A percentile compares a stretch with the other conserved stretches of the same genome.
These are phyloP conservation scores for Papilio polytes DNA, from an alignment of 1,140 invertebrate genomes.

Conservation along the genomic window DNA sequence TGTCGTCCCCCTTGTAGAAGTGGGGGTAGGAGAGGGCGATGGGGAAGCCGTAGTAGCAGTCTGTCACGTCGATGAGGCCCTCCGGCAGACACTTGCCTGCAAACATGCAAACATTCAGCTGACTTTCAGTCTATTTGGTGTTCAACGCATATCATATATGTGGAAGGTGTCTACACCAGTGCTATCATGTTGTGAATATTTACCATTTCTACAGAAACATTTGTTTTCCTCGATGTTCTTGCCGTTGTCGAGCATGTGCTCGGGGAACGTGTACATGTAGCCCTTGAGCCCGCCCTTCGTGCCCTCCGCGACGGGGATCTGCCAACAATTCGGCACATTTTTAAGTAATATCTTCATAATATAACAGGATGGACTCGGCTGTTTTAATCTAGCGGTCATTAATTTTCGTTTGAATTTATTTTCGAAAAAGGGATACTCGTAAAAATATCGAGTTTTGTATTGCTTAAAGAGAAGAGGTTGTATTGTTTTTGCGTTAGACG, in stretches of 20 bases:
- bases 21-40: conserved; percentile 95
- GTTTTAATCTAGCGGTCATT: no score
- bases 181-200: not conserved
- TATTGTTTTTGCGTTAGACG: not conserved
- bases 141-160: no score
- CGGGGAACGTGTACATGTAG: conserved; percentile 88
- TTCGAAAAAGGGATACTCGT: no score
- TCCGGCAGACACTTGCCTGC: conserved; percentile 87
- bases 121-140: not conserved
- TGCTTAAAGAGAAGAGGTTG: not conserved
- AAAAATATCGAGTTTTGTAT: not conserved
- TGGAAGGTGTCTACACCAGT: no score
- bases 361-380: no score
- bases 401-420: no score
- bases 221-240: conserved; percentile 88
- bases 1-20: conserved; percentile 90
- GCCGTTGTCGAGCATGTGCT: conserved; percentile 91
- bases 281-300: conserved; percentile 84
- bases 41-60: conserved; percentile 94
- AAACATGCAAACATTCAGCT: conserved; percentile 25
- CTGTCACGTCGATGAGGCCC: conserved; percentile 90
- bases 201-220: conserved; percentile 89
- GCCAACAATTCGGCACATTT: no score
- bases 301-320: conserved; percentile 81
- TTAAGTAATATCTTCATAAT: no score